Evolutionary conservation across 2,888 invertebrate genomes (phyloP).

Genomic region (Troilus luridus): DNA sequence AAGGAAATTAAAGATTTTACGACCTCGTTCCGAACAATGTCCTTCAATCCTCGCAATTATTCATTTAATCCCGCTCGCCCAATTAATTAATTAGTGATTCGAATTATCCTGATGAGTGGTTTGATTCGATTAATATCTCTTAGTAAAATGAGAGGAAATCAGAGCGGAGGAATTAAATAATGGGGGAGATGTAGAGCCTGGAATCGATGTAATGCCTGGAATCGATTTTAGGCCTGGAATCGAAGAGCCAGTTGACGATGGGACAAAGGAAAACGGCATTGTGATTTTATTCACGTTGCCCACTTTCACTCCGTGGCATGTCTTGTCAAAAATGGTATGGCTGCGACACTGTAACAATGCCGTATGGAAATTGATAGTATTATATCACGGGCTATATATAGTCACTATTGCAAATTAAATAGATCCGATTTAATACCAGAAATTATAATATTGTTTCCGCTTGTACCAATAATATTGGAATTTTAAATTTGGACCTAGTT

Average conservation of each 20-base stretch:
- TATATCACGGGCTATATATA: background rate
- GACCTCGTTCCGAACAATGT: background rate
- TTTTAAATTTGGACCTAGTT: too few relatives aligned
- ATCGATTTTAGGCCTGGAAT: background rate
- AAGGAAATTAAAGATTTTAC: background rate
- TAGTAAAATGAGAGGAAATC: background rate
- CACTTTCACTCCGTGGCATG: conserved; percentile 35
- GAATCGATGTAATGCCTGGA: too few relatives aligned
- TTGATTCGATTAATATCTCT: background rate
- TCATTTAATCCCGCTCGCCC: background rate
- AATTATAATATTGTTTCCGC: background rate
- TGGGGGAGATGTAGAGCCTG: background rate
- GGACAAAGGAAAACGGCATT: conserved; percentile 19
- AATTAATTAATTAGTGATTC: background rate
- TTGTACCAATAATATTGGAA: background rate
- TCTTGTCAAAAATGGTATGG: conserved; percentile 39
- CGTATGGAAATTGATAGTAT: conserved; percentile 31
- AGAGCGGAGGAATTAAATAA: background rate
- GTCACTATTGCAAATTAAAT: background rate
- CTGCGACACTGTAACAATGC: conserved; percentile 21
- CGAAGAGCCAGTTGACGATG: background rate
- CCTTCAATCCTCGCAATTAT: background rate
- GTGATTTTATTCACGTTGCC: conserved; percentile 25
- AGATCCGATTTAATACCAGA: background rate
- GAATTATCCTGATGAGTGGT: background rate